Conservation (phyloP, 1,140 invertebrate species). For the Zaprionus ornatus region DNA sequence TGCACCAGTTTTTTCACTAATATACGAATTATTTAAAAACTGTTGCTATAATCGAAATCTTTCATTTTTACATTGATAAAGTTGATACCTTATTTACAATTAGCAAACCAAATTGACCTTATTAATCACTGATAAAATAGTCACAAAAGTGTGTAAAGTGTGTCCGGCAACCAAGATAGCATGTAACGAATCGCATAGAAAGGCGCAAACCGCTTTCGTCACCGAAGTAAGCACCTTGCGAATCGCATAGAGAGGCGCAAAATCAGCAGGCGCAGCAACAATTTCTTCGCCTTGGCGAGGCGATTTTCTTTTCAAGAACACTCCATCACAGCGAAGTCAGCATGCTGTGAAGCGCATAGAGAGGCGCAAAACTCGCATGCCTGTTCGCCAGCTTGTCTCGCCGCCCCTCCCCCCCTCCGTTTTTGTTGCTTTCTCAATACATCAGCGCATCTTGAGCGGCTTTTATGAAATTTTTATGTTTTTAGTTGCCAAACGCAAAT, state of each 20-base stretch:
- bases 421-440: constrained; percentile 34
- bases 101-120: too few relatives aligned
- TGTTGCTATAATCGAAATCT: too few relatives aligned
- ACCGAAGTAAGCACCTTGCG: background rate
- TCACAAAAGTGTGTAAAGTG: too few relatives aligned
- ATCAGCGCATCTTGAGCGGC: constrained; percentile 44
- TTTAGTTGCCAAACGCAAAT: constrained; percentile 46
- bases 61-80: too few relatives aligned
- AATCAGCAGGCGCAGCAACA: background rate
- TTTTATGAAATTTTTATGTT: constrained; percentile 53
- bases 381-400: background rate
- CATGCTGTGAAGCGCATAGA: constrained; percentile 37
- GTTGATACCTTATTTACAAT: too few relatives aligned
- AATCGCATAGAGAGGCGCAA: background rate
- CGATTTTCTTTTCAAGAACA: background rate
- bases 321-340: background rate
- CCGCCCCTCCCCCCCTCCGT: background rate
- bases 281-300: background rate
- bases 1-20: too few relatives aligned
- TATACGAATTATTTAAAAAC: too few relatives aligned
- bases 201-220: too few relatives aligned
- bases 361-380: constrained; percentile 7
- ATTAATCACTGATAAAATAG: too few relatives aligned
- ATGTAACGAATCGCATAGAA: background rate
- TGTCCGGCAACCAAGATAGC: too few relatives aligned